Evolutionary conservation across 1,140 invertebrate species (phyloP), one percentile per base, ranked within the genome.

Genomic region (Ceratina japonica): DNA sequence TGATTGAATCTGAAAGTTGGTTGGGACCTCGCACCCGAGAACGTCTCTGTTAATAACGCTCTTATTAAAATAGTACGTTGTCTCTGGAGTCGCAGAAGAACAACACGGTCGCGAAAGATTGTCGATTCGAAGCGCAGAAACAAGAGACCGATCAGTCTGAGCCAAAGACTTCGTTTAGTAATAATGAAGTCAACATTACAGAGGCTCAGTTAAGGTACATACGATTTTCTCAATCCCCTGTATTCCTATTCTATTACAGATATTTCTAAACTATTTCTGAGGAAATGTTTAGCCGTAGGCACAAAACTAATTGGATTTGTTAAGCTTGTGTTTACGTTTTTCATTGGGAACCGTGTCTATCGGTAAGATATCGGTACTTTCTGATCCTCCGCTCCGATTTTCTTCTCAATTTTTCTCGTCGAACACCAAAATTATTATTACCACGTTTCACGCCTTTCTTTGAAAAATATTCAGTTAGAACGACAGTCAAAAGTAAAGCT

Each of bases 101-200:
- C n/a, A 78, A 51, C 54, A 8, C 10, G 54, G 18, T 27, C 13
- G 49, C 69, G 75, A 78, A 78, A 64, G 75, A 64, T 64, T 72
- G 44, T 56, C 75, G 10, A 49, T 72, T 61, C 37, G 59, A 72
- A 13, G 51, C 31, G 18, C 75, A 68, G 52, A 20, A 72, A 54
- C 59, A 54, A 49, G 75, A 72, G 15, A 49, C 0, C 18, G 24
- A 63, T 56, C 59, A 44, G 20, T 44, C 31, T 16, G 75, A 78
- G 18, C 7, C 62, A 63, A 78, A 72, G 13, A 22, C 59, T n/a
- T 37, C 31, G 59, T 24, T 72, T 49, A 62, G 66, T 64, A 78
- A 78, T 72, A 64, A 78, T 78, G 75, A 78, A 56, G 61, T 72
- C 69, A 71, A 64, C 59, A 64, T 63, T 64, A 72, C 75, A 72